Conservation (phyloP, 2,797 vertebrate species). For the Alfaro cultratus region DNA sequence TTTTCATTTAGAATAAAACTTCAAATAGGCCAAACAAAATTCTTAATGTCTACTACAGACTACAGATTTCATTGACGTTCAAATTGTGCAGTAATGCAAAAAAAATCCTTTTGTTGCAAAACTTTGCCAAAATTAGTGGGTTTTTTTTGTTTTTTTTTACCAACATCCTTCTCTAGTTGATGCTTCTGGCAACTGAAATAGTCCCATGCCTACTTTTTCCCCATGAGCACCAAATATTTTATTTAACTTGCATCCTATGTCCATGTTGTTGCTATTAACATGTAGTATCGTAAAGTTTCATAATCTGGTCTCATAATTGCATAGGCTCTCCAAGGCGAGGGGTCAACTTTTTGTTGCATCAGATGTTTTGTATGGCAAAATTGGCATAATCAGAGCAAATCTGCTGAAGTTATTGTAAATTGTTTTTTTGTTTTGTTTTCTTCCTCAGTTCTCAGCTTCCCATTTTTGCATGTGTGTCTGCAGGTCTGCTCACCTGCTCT, state of each 20-base stretch:
- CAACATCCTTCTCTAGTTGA: background rate
- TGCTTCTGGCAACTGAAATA: background rate
- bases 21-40: background rate
- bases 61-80: background rate
- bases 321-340: background rate
- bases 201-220: background rate
- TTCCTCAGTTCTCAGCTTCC: background rate
- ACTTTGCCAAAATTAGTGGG: background rate
- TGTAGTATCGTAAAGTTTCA: background rate
- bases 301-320: background rate
- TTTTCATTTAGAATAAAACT: background rate
- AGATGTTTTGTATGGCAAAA: background rate
- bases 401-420: background rate
- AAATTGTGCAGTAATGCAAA: background rate
- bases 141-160: background rate
- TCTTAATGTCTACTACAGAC: background rate
- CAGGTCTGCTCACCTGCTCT: slow-evolving; percentile 95
- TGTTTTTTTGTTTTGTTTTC: background rate
- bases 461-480: slow-evolving; percentile 20
- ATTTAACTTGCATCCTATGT: background rate
- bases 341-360: background rate
- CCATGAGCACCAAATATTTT: background rate
- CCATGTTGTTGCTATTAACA: background rate
- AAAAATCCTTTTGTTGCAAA: background rate
- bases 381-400: background rate